These are phyloP conservation scores for Streblospio benedicti DNA, from an alignment of 1,140 invertebrate species.

Conservation along the genomic window DNA sequence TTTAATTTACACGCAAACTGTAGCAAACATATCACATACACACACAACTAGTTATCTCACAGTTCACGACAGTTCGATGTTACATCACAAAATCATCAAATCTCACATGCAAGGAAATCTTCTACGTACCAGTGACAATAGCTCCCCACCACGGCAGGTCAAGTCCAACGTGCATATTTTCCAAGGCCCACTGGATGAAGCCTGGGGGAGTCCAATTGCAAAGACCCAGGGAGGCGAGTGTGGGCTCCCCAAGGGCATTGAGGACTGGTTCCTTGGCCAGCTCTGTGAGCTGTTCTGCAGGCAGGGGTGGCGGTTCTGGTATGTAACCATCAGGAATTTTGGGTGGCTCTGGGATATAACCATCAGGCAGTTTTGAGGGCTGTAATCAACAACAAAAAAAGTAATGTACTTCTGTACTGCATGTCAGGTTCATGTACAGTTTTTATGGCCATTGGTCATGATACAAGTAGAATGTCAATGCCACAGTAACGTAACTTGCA, in stretches of 20 bases:
- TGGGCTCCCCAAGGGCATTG: constrained; percentile 60
- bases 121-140: constrained; percentile 65
- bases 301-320: constrained; percentile 22
- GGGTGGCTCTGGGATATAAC: constrained; percentile 23
- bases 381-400: too few relatives aligned
- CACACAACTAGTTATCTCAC: too few relatives aligned
- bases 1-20: too few relatives aligned
- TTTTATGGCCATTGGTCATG: too few relatives aligned
- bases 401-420: too few relatives aligned
- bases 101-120: too few relatives aligned
- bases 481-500: too few relatives aligned
- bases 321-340: constrained; percentile 23
- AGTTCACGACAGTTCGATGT: too few relatives aligned
- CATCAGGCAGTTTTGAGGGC: constrained; percentile 1
- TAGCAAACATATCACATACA: too few relatives aligned
- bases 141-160: constrained; percentile 83
- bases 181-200: constrained; percentile 66
- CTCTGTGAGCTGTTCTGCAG: constrained; percentile 10
- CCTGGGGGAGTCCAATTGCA: constrained; percentile 69
- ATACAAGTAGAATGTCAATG: too few relatives aligned
- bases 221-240: constrained; percentile 69
- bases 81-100: too few relatives aligned
- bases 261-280: constrained; percentile 17
- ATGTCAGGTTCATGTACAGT: too few relatives aligned
- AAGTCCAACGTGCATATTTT: constrained; percentile 65